Evolutionary conservation across 2,113 vertebrate species (phyloP).

Genomic region (Gavialis gangeticus): DNA sequence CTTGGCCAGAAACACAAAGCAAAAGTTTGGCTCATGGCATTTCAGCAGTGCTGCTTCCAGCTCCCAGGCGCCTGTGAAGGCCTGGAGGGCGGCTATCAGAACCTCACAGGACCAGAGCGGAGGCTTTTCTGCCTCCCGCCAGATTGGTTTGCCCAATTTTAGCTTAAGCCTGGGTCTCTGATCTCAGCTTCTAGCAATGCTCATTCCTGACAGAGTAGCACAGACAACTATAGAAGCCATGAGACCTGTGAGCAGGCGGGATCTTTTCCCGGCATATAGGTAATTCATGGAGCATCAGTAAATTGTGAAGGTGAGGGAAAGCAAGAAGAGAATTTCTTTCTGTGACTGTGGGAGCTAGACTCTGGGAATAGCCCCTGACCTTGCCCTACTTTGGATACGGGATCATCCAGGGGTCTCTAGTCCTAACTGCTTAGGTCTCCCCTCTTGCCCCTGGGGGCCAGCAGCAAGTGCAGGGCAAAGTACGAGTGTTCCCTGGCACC

Average conservation of each 20-base stretch:
- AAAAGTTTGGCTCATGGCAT: background rate
- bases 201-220: background rate
- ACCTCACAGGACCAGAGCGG: background rate
- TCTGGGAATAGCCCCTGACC: background rate
- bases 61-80: background rate
- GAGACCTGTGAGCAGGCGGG: background rate
- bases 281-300: slow-evolving; percentile 26
- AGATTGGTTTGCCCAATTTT: background rate
- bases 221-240: background rate
- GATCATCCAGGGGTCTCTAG: background rate
- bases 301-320: slow-evolving; percentile 3
- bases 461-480: background rate
- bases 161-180: background rate
- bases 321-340: background rate
- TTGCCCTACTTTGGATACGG: background rate
- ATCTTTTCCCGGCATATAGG: background rate
- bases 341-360: background rate
- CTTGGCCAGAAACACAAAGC: background rate
- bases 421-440: background rate
- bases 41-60: background rate
- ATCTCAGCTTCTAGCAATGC: background rate
- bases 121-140: background rate
- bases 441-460: background rate
- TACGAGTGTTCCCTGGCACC: slow-evolving; percentile 34
- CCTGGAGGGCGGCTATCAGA: background rate